Conservation (phyloP, 2,113 vertebrate genomes). For the Dascyllus trimaculatus region DNA sequence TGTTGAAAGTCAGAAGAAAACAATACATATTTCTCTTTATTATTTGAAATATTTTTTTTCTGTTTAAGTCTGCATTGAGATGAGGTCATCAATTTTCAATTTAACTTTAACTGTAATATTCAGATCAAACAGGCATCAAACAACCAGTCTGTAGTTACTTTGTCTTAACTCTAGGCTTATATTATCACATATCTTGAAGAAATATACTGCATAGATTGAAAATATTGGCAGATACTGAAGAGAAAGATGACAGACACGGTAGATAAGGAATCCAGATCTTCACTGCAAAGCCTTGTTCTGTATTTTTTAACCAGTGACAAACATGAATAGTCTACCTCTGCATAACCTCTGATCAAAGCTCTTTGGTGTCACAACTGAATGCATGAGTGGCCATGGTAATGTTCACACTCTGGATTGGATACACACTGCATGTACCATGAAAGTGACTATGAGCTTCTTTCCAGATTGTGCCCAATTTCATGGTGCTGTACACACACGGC, state of each 20-base stretch:
- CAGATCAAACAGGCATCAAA: slow-evolving; percentile 9
- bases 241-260: neutral
- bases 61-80: slow-evolving; percentile 8
- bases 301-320: slow-evolving; percentile 31
- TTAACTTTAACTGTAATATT: slow-evolving; percentile 8
- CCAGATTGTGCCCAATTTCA: slow-evolving; percentile 83
- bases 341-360: slow-evolving; percentile 74
- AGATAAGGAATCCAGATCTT: slow-evolving; percentile 3
- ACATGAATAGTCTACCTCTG: slow-evolving; percentile 56
- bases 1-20: slow-evolving; percentile 47
- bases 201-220: neutral
- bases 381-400: slow-evolving; percentile 74
- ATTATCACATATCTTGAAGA: neutral
- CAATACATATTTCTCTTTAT: slow-evolving; percentile 36
- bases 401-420: slow-evolving; percentile 78
- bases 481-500: slow-evolving; percentile 73
- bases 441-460: slow-evolving; percentile 81
- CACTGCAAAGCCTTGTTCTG: neutral
- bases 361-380: slow-evolving; percentile 76
- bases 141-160: neutral
- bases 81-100: slow-evolving; percentile 16
- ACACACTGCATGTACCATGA: slow-evolving; percentile 79
- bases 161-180: neutral
- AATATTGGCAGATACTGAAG: neutral
- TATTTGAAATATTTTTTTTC: neutral